Percentiles rank a stretch among this genome's conserved stretches.
These are phyloP conservation scores for Tenebrio molitor DNA, from an alignment of 1,140 invertebrate genomes.

Conservation along the genomic window DNA sequence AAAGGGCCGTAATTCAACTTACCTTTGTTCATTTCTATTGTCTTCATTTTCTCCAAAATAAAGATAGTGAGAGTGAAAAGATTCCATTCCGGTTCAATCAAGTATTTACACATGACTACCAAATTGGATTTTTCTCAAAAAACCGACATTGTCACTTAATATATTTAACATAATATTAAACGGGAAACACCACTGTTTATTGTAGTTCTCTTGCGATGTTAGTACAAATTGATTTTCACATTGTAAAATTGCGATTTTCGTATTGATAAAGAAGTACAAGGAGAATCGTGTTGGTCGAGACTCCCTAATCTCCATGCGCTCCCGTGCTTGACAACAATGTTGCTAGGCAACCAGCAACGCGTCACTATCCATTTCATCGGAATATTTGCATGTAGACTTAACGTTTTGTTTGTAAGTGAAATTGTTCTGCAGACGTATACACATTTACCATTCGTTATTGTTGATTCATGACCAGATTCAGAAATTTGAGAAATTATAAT, in stretches of 20 bases:
- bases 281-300: conserved; percentile 47
- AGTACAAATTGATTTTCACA: conserved; percentile 13
- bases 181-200: background rate
- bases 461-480: no score
- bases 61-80: conserved; percentile 14
- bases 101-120: conserved; percentile 29
- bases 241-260: conserved; percentile 34
- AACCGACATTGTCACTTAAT: conserved; percentile 9
- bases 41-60: conserved; percentile 29
- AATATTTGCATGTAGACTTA: conserved; percentile 37
- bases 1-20: background rate
- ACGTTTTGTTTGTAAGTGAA: conserved; percentile 32
- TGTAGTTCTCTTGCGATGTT: background rate
- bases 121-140: background rate
- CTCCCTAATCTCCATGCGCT: conserved; percentile 56
- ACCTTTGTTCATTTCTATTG: conserved; percentile 21
- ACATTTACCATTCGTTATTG: no score
- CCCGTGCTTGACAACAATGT: conserved; percentile 61
- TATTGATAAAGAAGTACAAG: conserved; percentile 44
- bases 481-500: no score
- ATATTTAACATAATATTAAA: background rate
- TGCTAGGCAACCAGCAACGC: conserved; percentile 59
- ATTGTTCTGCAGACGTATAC: conserved; percentile 12
- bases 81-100: conserved; percentile 2
- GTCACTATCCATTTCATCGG: conserved; percentile 50